These are phyloP conservation scores for Epizoanthus fatuus DNA, from an alignment of 92 coral and sea anemone genomes.

Conservation along the genomic window DNA sequence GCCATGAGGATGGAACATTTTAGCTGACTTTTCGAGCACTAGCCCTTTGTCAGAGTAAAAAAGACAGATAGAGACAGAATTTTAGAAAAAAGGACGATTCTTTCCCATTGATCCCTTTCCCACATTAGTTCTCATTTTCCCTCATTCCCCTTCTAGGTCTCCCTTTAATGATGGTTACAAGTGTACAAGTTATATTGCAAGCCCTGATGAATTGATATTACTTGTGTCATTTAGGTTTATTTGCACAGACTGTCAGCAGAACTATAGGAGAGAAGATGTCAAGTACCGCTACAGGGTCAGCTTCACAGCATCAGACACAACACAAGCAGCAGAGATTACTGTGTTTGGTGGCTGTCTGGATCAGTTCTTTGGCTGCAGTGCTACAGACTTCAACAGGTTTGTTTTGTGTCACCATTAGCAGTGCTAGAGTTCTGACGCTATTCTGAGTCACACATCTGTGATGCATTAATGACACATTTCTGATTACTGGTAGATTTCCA, in stretches of 20 bases:
- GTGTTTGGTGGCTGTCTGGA: constrained; percentile 92
- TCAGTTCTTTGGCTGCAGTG: constrained; percentile 88
- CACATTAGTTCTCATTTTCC: no score
- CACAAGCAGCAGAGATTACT: constrained; percentile 80
- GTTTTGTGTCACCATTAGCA: neutral
- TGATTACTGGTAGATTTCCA: no score
- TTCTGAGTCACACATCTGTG: no score
- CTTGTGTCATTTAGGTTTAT: constrained; percentile 55
- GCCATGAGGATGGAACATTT: no score
- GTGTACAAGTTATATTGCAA: neutral
- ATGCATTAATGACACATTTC: no score
- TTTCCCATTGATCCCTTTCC: no score
- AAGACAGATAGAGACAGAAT: no score
- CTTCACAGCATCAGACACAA: constrained; percentile 79
- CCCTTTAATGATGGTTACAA: no score
- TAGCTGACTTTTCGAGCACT: no score
- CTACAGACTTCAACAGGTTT: constrained; percentile 91
- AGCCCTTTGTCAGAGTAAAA: no score
- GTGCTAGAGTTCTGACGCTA: neutral
- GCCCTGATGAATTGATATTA: neutral
- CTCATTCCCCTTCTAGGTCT: no score
- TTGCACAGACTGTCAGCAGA: constrained; percentile 73
- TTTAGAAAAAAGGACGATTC: no score
- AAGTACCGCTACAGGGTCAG: constrained; percentile 84
- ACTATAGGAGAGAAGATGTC: constrained; percentile 69